Conservation (phyloP, 2,888 invertebrate genomes). For the Xestia c-nigrum region DNA sequence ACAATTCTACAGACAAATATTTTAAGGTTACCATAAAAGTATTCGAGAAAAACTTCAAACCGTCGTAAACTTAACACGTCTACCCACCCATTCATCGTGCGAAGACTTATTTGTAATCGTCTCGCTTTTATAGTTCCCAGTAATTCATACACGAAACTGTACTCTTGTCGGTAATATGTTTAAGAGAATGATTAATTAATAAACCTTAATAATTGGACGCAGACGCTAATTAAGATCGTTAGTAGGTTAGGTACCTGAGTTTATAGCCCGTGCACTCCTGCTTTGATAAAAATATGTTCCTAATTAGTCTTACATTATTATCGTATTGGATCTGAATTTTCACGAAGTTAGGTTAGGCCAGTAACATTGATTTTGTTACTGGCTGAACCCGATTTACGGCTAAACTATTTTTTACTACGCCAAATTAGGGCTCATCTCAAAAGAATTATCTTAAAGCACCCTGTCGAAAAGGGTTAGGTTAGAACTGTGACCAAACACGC, state of each 20-base stretch:
- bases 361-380: background rate
- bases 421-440: too few relatives aligned
- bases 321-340: slow-evolving; percentile 16
- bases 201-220: slow-evolving; percentile 53
- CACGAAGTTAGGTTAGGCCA: background rate
- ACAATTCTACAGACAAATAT: background rate
- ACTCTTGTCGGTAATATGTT: slow-evolving; percentile 49
- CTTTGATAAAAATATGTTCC: slow-evolving; percentile 13
- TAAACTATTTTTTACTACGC: too few relatives aligned
- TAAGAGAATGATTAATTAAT: slow-evolving; percentile 62
- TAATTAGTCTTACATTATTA: slow-evolving; percentile 7
- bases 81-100: slow-evolving; percentile 7
- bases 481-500: too few relatives aligned
- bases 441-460: too few relatives aligned
- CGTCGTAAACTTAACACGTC: slow-evolving; percentile 26
- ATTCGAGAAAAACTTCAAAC: slow-evolving; percentile 15
- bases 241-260: slow-evolving; percentile 28
- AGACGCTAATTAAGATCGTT: slow-evolving; percentile 54
- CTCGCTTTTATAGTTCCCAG: slow-evolving; percentile 42
- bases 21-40: background rate
- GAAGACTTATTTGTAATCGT: slow-evolving; percentile 41
- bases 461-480: too few relatives aligned
- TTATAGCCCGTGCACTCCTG: slow-evolving; percentile 36
- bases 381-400: too few relatives aligned
- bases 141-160: slow-evolving; percentile 29